phyloP scores from a whole-genome alignment of 2,797 vertebrate species.

The Rhyacichthys aspro region DNA sequence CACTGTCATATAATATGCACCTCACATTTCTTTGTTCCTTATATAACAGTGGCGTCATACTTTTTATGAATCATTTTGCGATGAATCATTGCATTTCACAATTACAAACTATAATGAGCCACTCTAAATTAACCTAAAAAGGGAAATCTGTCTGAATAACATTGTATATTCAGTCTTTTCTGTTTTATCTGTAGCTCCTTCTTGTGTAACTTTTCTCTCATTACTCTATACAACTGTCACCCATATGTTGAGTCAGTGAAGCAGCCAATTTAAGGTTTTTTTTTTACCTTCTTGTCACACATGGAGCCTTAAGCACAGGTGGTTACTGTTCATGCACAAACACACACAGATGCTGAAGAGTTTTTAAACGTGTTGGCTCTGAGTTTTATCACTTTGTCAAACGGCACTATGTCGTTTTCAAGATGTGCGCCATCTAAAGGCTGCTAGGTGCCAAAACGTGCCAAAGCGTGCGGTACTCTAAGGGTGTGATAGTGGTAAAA shows the following conservation, averaged over 20 bases:
- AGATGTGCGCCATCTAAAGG: too few relatives aligned
- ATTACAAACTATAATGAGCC: not conserved
- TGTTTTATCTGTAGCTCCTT: not conserved
- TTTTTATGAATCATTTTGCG: too few relatives aligned
- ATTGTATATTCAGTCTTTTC: not conserved
- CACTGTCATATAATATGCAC: not conserved
- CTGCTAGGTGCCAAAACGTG: too few relatives aligned
- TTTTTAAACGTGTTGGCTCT: not conserved
- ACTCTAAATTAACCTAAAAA: not conserved
- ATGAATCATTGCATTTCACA: too few relatives aligned
- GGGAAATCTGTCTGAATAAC: not conserved
- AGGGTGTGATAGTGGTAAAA: too few relatives aligned
- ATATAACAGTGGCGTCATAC: too few relatives aligned
- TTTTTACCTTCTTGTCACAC: conserved; percentile 15
- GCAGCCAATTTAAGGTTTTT: conserved; percentile 4
- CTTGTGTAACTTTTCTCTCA: conserved; percentile 1
- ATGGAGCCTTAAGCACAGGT: conserved; percentile 18
- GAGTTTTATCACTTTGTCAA: not conserved
- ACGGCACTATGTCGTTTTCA: not conserved
- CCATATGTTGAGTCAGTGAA: conserved; percentile 18
- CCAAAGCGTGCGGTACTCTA: too few relatives aligned
- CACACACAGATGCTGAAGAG: conserved; percentile 21
- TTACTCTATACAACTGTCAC: not conserved
- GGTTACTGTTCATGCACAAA: conserved; percentile 9
- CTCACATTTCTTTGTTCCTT: not conserved